Base-by-base conservation (phyloP, 2,888 invertebrate species). In the Autographa pulchrina region DNA sequence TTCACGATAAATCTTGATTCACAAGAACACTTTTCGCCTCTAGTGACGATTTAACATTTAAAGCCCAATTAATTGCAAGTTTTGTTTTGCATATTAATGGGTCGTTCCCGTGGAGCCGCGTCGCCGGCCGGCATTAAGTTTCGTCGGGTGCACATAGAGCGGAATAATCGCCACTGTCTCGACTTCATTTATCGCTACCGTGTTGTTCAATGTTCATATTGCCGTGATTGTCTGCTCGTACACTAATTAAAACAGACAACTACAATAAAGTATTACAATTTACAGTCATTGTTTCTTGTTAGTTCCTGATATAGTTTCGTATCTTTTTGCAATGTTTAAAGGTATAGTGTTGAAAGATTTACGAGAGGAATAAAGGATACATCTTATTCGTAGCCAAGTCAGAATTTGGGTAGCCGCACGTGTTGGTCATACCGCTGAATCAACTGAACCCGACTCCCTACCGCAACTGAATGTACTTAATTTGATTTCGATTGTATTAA, bases 401-500 rank as follows among this genome's bases (percentile, higher is more conserved):
- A 72, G 76, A 85, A 82, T 78, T 80, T 72, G 81, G 74, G 59
- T 64, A 78, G 82, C 82, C 89, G 91, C 91, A 89, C 92, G 90
- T 91, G 90, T 88, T 89, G 86, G 87, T 87, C 88, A 88, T 90
- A 85, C 88, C 89, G 94, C 94, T 94, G 95, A 95, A 91, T 95
- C 94, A 92, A 92, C 93, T 91, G 86, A 89, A 89, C 91, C 90
- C 92, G 86, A 85, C 87, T 87, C 90, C 87, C 88, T 81, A 84
- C 93, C 93, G 92, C 94, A 93, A 92, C 93, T 91, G 92, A 94
- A 94, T 92, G 91, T 93, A 93, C 93, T 94, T 94, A 94, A 95
- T 95, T 95, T 91, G 93, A 94, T 94, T 94, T 90, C 94, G 90
- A 94, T 94, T 94, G 94, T 94, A 93, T 94, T 94, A 92, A 93